Conservation (phyloP, 1,140 invertebrate genomes). For the Aphis gossypii region DNA sequence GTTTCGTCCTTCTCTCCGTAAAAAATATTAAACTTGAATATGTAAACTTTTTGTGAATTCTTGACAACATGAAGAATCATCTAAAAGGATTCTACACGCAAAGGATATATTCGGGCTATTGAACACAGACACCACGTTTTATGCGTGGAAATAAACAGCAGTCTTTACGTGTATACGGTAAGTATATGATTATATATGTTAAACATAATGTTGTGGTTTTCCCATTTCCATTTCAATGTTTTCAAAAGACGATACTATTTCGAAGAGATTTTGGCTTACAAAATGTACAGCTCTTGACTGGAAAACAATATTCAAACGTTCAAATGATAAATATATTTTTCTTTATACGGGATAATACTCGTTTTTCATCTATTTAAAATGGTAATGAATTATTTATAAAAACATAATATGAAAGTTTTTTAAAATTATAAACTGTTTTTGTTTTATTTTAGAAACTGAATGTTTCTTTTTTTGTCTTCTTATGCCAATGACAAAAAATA, state of each 20-base stretch:
- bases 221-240: not conserved
- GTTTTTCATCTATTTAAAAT: not conserved
- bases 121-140: not conserved
- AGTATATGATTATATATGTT: not conserved
- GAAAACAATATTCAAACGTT: not conserved
- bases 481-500: not conserved
- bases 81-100: not conserved
- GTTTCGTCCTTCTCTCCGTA: too few species aligned
- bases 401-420: not conserved
- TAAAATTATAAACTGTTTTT: not conserved
- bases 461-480: not conserved
- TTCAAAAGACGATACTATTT: not conserved
- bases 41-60: not conserved
- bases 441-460: not conserved
- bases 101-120: not conserved
- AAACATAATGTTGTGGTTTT: not conserved
- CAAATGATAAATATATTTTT: not conserved
- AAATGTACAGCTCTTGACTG: not conserved
- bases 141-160: not conserved
- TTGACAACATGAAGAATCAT: not conserved
- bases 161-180: not conserved
- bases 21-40: not conserved
- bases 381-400: not conserved
- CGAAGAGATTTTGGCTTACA: not conserved
- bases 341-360: not conserved